Conservation (phyloP, 64 coral and sea anemone genomes). For the Cladopsammia gracilis region DNA sequence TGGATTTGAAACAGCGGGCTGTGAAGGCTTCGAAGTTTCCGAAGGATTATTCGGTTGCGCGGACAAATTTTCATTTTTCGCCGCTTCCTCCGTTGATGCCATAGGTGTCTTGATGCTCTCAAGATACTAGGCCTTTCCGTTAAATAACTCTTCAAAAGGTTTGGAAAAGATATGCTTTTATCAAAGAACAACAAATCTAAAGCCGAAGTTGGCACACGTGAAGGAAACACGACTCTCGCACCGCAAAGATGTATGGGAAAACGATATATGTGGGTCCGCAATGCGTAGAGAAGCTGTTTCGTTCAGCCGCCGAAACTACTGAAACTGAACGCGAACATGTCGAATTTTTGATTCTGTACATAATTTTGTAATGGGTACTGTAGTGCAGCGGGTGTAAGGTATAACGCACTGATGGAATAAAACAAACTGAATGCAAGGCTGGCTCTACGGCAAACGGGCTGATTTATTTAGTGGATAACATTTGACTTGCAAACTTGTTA, state of each 20-base stretch:
- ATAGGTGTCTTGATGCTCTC: slow-evolving; percentile 14
- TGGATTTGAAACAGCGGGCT: neutral
- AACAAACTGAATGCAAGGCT: too few relatives aligned
- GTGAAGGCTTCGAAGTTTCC: slow-evolving; percentile 32
- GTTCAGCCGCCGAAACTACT: too few relatives aligned
- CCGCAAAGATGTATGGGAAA: slow-evolving; percentile 19
- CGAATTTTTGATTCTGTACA: too few relatives aligned
- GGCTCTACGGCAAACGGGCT: too few relatives aligned
- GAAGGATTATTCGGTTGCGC: slow-evolving; percentile 18
- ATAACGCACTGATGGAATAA: too few relatives aligned
- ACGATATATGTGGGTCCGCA: neutral
- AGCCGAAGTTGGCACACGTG: slow-evolving; percentile 8
- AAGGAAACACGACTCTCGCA: neutral
- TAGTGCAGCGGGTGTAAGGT: too few relatives aligned
- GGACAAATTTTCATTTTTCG: slow-evolving; percentile 34
- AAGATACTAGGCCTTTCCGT: neutral
- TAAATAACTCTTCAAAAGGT: neutral
- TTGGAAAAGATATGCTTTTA: neutral
- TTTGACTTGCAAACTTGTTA: too few relatives aligned
- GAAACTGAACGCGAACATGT: too few relatives aligned
- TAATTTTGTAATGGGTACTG: too few relatives aligned
- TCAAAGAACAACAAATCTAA: neutral
- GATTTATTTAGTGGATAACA: too few relatives aligned
- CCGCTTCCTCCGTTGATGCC: slow-evolving; percentile 42
- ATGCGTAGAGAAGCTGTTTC: neutral